Conservation (phyloP, 1,140 invertebrate genomes). For the Ridgeia piscesae region DNA sequence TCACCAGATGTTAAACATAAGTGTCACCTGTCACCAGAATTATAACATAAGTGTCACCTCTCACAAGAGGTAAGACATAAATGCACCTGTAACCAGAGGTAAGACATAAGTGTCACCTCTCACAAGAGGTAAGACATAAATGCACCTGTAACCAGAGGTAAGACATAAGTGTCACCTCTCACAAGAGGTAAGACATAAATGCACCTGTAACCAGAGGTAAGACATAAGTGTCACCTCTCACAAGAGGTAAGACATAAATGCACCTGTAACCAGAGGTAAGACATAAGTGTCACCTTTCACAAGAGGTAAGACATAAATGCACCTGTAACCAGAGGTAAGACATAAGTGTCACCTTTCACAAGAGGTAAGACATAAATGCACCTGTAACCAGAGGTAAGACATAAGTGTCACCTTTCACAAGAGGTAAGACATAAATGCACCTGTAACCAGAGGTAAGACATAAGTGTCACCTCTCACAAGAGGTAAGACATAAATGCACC, state of each 20-base stretch:
- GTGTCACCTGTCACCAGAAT: slow-evolving; percentile 28
- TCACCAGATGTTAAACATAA: background rate
- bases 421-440: no score
- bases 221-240: slow-evolving; percentile 9
- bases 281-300: no score
- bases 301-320: no score
- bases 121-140: background rate
- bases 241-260: no score
- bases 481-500: background rate
- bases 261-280: no score
- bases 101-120: background rate
- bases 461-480: no score
- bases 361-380: slow-evolving; percentile 9
- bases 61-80: slow-evolving; percentile 11
- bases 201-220: no score
- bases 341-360: background rate
- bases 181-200: background rate
- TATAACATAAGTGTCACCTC: background rate
- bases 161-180: background rate
- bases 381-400: slow-evolving; percentile 17
- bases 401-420: slow-evolving; percentile 6
- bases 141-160: background rate
- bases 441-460: no score
- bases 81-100: slow-evolving; percentile 27
- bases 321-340: slow-evolving; percentile 24